Evolutionary conservation across 2,888 invertebrate genomes (phyloP).

Genomic region (Brachyptera putata): DNA sequence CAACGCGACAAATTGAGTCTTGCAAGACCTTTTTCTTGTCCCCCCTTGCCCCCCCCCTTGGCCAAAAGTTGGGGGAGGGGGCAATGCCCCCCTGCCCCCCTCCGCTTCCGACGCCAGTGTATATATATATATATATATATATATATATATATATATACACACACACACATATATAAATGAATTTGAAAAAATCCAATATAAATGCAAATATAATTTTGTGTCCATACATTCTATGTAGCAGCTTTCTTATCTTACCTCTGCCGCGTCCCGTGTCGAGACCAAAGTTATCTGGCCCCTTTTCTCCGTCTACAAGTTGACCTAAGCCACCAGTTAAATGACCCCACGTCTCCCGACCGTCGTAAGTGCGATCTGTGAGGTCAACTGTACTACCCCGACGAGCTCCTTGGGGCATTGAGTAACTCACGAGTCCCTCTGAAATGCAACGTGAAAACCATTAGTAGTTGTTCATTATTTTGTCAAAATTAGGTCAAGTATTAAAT

Average conservation of each 20-base stretch:
- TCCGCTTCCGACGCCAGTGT: too few species aligned
- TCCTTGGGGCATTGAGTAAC: conserved; percentile 76
- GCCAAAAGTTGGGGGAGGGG: too few species aligned
- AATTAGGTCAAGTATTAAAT: too few species aligned
- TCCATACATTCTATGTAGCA: conserved; percentile 12
- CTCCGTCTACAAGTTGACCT: conserved; percentile 75
- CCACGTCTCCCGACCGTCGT: conserved; percentile 66
- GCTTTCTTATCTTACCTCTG: conserved; percentile 54
- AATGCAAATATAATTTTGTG: conserved; percentile 1
- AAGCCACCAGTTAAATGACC: conserved; percentile 64
- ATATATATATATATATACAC: too few species aligned
- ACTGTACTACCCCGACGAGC: conserved; percentile 65
- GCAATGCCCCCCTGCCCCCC: too few species aligned
- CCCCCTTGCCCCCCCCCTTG: too few species aligned
- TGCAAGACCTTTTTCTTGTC: too few species aligned
- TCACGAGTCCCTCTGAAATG: conserved; percentile 67
- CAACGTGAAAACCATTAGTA: too few species aligned
- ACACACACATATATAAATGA: too few species aligned
- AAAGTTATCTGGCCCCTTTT: conserved; percentile 71
- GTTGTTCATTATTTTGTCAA: too few species aligned
- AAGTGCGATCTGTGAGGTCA: conserved; percentile 72
- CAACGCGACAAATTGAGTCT: too few species aligned
- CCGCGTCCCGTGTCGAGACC: conserved; percentile 61
- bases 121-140: too few species aligned
- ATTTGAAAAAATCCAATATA: conserved; percentile 6